phyloP scores from a whole-genome alignment of 2,888 invertebrate genomes.

The Nemapogon koenigi region DNA sequence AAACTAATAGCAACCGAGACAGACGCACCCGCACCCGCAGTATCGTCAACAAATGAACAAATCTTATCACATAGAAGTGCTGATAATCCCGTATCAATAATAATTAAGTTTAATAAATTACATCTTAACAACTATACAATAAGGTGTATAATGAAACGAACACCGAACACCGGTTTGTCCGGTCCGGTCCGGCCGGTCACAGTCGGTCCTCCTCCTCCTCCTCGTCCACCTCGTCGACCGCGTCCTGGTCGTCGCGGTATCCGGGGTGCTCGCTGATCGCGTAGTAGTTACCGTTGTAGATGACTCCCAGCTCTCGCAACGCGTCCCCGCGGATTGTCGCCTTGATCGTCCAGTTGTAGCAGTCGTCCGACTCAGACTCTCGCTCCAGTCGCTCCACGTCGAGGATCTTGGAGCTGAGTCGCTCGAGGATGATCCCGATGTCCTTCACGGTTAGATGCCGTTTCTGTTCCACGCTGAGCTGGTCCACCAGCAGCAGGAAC shows the following conservation, averaged over 20 bases:
- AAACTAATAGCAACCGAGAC: neutral
- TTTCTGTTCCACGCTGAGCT: conserved; percentile 90
- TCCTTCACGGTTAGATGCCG: conserved; percentile 92
- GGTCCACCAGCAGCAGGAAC: conserved; percentile 91
- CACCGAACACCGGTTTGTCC: neutral
- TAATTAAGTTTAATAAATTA: conserved; percentile 20
- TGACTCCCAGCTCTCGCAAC: conserved; percentile 88
- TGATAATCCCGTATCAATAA: conserved; percentile 6
- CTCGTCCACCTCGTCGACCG: conserved; percentile 82
- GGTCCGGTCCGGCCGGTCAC: conserved; percentile 21
- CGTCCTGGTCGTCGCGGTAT: conserved; percentile 89
- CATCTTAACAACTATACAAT: conserved; percentile 55
- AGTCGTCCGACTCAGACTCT: conserved; percentile 91
- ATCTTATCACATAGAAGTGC: conserved; percentile 11
- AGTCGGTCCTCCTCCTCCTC: conserved; percentile 80
- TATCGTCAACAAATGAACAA: conserved; percentile 1
- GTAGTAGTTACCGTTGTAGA: conserved; percentile 95
- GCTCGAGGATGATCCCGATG: conserved; percentile 92
- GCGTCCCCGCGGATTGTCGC: conserved; percentile 93
- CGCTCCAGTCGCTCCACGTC: conserved; percentile 92
- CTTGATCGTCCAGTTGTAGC: conserved; percentile 96
- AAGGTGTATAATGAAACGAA: neutral
- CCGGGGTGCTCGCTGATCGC: conserved; percentile 95
- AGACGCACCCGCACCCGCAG: neutral
- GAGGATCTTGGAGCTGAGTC: conserved; percentile 90